Evolutionary conservation across 2,888 invertebrate species (phyloP), one percentile per base, ranked within the genome.

Genomic region (Scaptomyza polygonia): DNA sequence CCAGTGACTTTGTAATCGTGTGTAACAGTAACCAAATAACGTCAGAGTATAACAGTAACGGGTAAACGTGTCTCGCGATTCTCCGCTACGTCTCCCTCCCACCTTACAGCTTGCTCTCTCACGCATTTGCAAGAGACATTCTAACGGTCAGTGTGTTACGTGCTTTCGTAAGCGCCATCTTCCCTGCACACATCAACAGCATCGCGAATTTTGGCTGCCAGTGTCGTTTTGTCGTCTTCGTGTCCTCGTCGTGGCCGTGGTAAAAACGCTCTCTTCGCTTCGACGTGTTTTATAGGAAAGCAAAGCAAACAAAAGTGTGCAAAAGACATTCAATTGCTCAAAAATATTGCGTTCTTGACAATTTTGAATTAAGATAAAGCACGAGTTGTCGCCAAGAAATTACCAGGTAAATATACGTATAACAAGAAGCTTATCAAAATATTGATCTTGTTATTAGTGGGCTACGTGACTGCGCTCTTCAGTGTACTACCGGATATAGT

Each of bases 351-450:
- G 40, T 18, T 43, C 34, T 52, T 56, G 5, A 18, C 36, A 16
- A 48, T 59, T 61, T 44, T 49, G 53, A 49, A 44, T 55, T 57
- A 14, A 72, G 63, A 76, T 57, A 40, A 61, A 74, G 58, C 63
- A 63, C 77, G 49, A 69, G 43, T 49, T 61, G 44, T 57, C 62
- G 54, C 25, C 25, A 52, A 25, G 7, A 49, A 49, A 25, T 61
- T 43, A 55, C 32, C 73, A 77, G 76, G 76, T 77, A 77, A 77
- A 77, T 77, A 36, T 34, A n/a, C 11, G 12, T n/a, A 72, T 72
- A 18, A 39, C 25, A 62, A 51, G 32, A 54, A 53, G 34, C 18
- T 44, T 55, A 73, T 61, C 61, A 55, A 57, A 61, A 69, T 68
- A 73, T 73, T 47, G 65, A 58, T 67, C 36, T 58, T 44, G 52